These are phyloP conservation scores for Antitype chi DNA, from an alignment of 2,888 invertebrate genomes.

Conservation along the genomic window DNA sequence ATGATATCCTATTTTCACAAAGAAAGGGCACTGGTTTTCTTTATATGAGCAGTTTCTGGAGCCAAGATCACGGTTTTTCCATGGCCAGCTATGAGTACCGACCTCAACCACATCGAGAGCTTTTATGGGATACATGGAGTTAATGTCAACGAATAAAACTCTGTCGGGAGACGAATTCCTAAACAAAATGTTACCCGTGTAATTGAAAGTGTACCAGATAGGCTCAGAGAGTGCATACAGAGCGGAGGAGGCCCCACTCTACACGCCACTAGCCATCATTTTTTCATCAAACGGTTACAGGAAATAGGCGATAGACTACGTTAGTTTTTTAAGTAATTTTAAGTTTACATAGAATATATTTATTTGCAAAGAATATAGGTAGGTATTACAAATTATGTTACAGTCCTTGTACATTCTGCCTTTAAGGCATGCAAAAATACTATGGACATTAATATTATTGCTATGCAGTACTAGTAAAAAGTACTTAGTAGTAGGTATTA, in stretches of 20 bases:
- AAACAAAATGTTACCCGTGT: neutral
- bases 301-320: neutral
- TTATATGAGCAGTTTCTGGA: neutral
- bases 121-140: neutral
- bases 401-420: too few relatives aligned
- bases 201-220: neutral
- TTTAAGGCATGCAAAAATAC: too few relatives aligned
- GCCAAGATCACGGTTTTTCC: neutral
- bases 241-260: neutral
- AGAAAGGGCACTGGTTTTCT: neutral
- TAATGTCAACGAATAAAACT: too few relatives aligned
- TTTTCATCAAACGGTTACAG: neutral
- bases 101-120: neutral
- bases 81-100: neutral
- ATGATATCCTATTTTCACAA: too few relatives aligned
- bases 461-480: too few relatives aligned
- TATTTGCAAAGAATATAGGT: too few relatives aligned
- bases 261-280: neutral
- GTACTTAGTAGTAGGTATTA: too few relatives aligned
- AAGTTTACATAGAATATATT: neutral
- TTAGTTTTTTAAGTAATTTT: neutral
- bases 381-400: too few relatives aligned
- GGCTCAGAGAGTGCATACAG: neutral
- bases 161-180: neutral
- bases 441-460: too few relatives aligned